These are phyloP conservation scores for Cacoxenus indagator DNA, from an alignment of 2,888 invertebrate genomes.

Conservation along the genomic window DNA sequence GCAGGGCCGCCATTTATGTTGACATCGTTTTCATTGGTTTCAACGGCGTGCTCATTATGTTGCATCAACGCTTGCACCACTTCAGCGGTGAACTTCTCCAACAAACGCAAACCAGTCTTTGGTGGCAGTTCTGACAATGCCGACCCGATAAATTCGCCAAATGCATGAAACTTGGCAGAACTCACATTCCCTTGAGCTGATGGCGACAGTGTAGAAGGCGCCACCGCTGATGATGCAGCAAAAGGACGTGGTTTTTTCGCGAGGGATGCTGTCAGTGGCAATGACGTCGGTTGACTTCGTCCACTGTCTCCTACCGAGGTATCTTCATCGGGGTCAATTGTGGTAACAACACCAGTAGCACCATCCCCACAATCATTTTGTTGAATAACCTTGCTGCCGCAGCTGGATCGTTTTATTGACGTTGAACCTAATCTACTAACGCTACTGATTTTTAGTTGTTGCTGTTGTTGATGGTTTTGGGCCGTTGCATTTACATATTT, in stretches of 20 bases:
- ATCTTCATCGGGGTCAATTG: neutral
- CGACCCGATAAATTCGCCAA: conserved; percentile 68
- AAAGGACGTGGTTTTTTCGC: conserved; percentile 30
- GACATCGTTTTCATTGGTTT: conserved; percentile 1
- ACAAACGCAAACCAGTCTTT: conserved; percentile 59
- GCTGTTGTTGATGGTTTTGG: neutral
- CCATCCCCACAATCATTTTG: neutral
- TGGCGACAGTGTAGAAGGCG: conserved; percentile 6
- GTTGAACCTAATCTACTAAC: neutral
- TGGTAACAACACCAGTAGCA: neutral
- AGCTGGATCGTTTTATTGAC: too few relatives aligned
- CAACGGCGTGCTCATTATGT: conserved; percentile 28
- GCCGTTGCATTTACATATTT: neutral
- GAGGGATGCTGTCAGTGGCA: conserved; percentile 12
- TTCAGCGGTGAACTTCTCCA: conserved; percentile 68
- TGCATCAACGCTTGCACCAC: conserved; percentile 63
- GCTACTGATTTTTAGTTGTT: neutral
- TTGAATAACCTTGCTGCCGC: neutral
- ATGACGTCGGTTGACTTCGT: neutral
- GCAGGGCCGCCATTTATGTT: neutral
- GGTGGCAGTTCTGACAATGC: conserved; percentile 66
- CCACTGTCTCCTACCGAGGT: neutral
- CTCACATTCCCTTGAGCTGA: conserved; percentile 27
- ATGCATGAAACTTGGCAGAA: conserved; percentile 56
- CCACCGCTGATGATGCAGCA: conserved; percentile 11